Evolutionary conservation across 1,140 invertebrate genomes (phyloP), one percentile per base, ranked within the genome.

Genomic region (Drosophila arawakana): DNA sequence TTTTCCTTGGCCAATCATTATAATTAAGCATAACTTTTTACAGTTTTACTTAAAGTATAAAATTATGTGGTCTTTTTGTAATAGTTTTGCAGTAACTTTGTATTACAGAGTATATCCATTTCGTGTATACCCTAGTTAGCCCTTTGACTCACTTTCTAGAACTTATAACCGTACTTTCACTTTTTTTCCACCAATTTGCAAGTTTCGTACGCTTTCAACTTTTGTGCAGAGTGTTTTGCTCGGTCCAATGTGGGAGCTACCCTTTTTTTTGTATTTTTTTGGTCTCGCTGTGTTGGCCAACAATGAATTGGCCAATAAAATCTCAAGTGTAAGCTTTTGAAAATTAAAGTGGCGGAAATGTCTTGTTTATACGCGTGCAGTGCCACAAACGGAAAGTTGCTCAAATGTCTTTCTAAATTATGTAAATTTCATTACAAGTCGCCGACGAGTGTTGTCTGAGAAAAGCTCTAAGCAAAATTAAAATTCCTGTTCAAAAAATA

Each of bases 241-340:
- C 39, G 10, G 6, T 4, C 9, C 34, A 34, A 52, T 52, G n/a
- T 30, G 0, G 34, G 49, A 52, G 11, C 5, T 62, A 58, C 34
- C 8, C 47, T 39, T 35, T 46, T 39, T 65, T 3, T 39, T 18
- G 43, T 35, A 60, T 3, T 15, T 13, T 41, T 43, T 47, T 67
- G 63, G 49, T 62, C 30, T 59, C 52, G 46, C n/a, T 50, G 60
- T 81, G 82, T 54, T 57, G 71, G 71, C 80, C 80, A 84, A 90
- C 84, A 89, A 89, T 89, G 85, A 89, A 89, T 89, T 89, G 84
- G 85, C 85, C 84, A 89, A 89, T 89, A 89, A 89, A 89, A 89
- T 89, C 84, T 89, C 85, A 90, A 89, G 84, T 90, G 78, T 90
- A 90, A 89, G 84, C 84, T 89, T 89, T 89, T 88, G 77, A 89